Base-by-base conservation (phyloP, 2,888 invertebrate genomes). In the Hydraecia micacea region DNA sequence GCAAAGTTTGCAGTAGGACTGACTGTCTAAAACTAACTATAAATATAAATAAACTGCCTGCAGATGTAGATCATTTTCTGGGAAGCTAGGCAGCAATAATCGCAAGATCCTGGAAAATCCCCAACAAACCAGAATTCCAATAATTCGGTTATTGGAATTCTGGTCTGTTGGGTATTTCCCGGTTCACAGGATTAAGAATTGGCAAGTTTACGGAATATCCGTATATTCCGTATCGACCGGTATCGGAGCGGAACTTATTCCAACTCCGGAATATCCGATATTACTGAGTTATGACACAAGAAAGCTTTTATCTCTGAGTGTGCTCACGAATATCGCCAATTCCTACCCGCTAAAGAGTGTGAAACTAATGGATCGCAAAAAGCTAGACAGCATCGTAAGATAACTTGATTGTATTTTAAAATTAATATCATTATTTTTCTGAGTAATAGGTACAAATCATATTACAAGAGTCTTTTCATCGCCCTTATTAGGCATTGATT, bases 281-380 rank as follows among this genome's bases (percentile, higher is more conserved):
- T 88, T 88, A 85, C 87, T 85, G 86, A 87, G 91, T 91, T 94
- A 93, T 93, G 92, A 94, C 94, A 94, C 91, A 92, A 90, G 91
- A 94, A 94, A 91, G 93, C 94, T 94, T 94, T 94, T 94, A 94
- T 92, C 93, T 91, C 90, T 74, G 86, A 87, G 90, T 86, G 88
- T 91, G 89, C 88, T 84, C 81, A 76, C 75, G 75, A 86, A 84
- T 83, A 80, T 80, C 77, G 70, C 58, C 80, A 65, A 81, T 75
- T 76, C 79, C 67, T 69, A 72, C 78, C 32, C 71, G 15, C 77
- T 65, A 65, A 28, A 42, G 18, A 73, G 8, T 42, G 55, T 65
- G 25, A 74, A 69, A 77, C 32, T 69, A 68, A 21, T 36, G 70
- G 60, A 69, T 69, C 2, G 36, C 28, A 71, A 77, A 81, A 76